phyloP scores from a whole-genome alignment of 2,797 vertebrate genomes.

The Syndactyla subalaris region DNA sequence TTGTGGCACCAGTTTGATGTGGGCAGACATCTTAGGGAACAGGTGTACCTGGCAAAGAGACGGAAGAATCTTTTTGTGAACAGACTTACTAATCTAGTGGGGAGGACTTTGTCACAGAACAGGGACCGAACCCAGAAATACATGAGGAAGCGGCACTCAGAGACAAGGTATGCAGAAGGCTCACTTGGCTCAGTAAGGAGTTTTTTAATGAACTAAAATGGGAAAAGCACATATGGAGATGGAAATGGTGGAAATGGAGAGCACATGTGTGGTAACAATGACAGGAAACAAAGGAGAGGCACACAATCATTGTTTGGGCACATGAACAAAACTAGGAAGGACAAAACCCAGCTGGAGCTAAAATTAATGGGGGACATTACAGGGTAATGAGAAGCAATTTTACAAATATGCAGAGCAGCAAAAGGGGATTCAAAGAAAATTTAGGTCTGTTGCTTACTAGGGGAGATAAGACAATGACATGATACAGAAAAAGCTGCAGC shows the following conservation, averaged over 20 bases:
- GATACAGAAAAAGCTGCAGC: background rate
- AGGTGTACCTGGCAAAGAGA: background rate
- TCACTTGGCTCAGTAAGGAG: background rate
- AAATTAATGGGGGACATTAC: background rate
- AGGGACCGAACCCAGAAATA: background rate
- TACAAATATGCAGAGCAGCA: background rate
- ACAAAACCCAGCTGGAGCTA: background rate
- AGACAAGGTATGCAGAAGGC: background rate
- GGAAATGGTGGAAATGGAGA: slow-evolving; percentile 30
- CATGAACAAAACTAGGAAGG: slow-evolving; percentile 20
- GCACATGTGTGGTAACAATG: background rate
- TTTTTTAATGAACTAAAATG: slow-evolving; percentile 6
- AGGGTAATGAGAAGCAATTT: background rate
- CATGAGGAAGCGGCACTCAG: background rate
- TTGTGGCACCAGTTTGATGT: background rate
- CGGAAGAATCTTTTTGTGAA: background rate
- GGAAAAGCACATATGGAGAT: slow-evolving; percentile 2
- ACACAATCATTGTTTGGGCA: background rate
- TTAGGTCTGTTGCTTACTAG: background rate
- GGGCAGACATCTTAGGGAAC: background rate
- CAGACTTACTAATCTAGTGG: background rate
- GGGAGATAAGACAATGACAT: background rate
- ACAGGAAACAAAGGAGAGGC: background rate
- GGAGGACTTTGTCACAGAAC: background rate
- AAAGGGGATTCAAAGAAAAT: background rate